These are phyloP conservation scores for Drosophila lacertosa DNA, from an alignment of 1,140 invertebrate genomes.

Conservation along the genomic window DNA sequence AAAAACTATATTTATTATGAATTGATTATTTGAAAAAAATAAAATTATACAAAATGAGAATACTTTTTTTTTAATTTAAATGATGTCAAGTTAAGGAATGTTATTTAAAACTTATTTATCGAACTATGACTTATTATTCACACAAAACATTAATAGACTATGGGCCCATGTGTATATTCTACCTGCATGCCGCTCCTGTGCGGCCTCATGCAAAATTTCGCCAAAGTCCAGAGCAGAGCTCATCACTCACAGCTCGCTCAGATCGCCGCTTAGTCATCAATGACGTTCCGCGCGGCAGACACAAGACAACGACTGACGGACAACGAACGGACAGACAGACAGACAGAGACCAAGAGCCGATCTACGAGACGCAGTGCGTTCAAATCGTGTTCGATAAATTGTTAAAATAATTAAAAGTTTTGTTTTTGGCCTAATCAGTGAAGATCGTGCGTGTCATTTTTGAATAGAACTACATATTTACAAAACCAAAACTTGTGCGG, in stretches of 20 bases:
- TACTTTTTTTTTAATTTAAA: too few relatives aligned
- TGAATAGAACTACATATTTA: conserved; percentile 13
- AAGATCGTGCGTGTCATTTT: conserved; percentile 24
- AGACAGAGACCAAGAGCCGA: conserved; percentile 1
- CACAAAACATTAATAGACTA: not conserved
- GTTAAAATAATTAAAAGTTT: conserved; percentile 5
- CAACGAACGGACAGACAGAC: conserved; percentile 13
- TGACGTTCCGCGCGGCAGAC: conserved; percentile 58
- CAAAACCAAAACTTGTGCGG: conserved; percentile 28
- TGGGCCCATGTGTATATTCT: conserved; percentile 8
- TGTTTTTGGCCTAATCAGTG: not conserved
- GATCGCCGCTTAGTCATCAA: conserved; percentile 62
- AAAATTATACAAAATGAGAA: too few relatives aligned
- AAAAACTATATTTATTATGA: too few relatives aligned
- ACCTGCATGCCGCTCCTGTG: conserved; percentile 52
- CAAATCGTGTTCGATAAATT: conserved; percentile 32
- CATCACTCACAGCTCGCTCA: conserved; percentile 30
- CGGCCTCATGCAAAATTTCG: conserved; percentile 37
- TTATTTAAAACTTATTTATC: too few relatives aligned
- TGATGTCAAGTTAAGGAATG: too few relatives aligned
- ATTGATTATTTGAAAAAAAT: too few relatives aligned
- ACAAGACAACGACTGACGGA: conserved; percentile 14
- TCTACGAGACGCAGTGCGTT: conserved; percentile 20
- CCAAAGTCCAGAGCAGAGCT: conserved; percentile 2
- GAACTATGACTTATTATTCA: not conserved